A percentile compares a stretch with the other conserved stretches of the same genome.
phyloP scores from a whole-genome alignment of 2,113 vertebrate genomes.

The Astur gentilis region DNA sequence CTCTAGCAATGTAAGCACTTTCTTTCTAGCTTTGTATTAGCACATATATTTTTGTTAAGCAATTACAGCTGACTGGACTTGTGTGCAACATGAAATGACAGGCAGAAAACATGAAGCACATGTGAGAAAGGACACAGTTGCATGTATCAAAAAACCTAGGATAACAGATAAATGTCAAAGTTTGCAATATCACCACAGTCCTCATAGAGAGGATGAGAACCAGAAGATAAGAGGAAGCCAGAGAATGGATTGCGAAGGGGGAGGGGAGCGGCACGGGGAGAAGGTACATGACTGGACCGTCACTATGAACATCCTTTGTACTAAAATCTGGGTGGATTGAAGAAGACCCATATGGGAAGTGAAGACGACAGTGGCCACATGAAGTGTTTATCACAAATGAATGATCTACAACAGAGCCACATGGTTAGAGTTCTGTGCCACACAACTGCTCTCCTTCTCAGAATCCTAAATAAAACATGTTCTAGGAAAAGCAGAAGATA shows the following conservation, averaged over 20 bases:
- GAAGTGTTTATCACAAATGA: not conserved
- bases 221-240: not conserved
- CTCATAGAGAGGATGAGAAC: not conserved
- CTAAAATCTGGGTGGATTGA: not conserved
- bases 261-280: fast-evolving
- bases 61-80: conserved; percentile 9
- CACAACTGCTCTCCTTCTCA: not conserved
- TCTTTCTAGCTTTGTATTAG: not conserved
- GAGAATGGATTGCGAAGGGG: fast-evolving
- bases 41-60: not conserved
- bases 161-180: not conserved
- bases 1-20: not conserved
- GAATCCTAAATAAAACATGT: not conserved
- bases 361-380: not conserved
- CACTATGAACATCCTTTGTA: not conserved
- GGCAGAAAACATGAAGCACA: conserved; percentile 17
- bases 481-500: not conserved
- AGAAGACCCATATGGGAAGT: not conserved
- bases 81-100: not conserved
- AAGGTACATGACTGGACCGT: not conserved
- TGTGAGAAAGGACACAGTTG: not conserved
- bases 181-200: not conserved
- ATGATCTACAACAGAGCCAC: not conserved
- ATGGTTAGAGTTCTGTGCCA: not conserved
- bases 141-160: not conserved